Evolutionary conservation across 1,140 invertebrate species (phyloP), one percentile per base, ranked within the genome.

Genomic region (Reticulitermes speratus): DNA sequence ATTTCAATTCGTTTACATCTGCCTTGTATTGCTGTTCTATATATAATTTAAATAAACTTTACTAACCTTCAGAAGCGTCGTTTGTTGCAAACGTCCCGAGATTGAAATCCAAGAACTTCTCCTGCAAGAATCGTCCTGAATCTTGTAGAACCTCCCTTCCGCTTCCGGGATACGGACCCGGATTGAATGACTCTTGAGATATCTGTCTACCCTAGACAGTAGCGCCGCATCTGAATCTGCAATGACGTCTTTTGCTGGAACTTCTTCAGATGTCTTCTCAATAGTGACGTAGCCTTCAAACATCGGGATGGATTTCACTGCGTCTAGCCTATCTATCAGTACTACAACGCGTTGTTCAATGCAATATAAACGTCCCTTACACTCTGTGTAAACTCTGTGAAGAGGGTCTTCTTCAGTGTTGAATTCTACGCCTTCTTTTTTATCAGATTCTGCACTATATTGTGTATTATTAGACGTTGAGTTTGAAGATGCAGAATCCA

Each of bases 31-130:
- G 7, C 45, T 48, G 45, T 48, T 48, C 11, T 16, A 1, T 48
- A 48, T 48, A 8, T 65, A 65, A 65, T 21, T 65, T 30, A 48
- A 48, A 45, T 11, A 83, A 30, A 23, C 38, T 44, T 81, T 32
- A 81, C 88, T 89, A 86, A 92, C 91, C 90, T 91, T 92, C 91
- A 11, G 90, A 91, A 38, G 90, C 89, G 69, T 90, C 91, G 8
- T 82, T 30, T 0, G 87, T 84, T 6, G 89, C 90, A 38, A 92
- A 83, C 32, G 87, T 88, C 86, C 88, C 88, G 0, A 92, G 89
- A 87, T 90, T 88, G 81, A 92, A 87, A 25, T 89, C 89, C 85
- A 91, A 48, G 23, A 89, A 89, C 52, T 16, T 75, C 65, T 75
- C 65, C n/a, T 75, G 65, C 11, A 75, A 30, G 11, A 75, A 6